Conservation (phyloP, 2,113 vertebrate genomes). For the Piprites chloris region DNA sequence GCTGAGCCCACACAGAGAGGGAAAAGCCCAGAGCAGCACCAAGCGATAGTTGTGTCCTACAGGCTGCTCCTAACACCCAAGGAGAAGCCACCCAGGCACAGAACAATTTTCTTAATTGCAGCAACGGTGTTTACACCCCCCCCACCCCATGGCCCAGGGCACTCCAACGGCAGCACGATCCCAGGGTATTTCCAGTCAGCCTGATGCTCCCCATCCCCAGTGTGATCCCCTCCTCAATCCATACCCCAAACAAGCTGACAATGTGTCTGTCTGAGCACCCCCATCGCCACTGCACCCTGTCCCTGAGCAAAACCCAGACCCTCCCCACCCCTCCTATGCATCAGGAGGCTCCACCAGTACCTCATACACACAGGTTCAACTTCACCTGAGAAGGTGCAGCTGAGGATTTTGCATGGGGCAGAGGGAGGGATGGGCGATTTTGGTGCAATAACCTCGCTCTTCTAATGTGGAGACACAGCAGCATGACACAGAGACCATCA, state of each 20-base stretch:
- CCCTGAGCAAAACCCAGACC: not conserved
- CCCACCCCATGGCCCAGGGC: not conserved
- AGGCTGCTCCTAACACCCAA: not conserved
- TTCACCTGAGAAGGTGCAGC: not conserved
- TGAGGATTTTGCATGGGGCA: fast-evolving
- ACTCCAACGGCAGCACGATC: fast-evolving
- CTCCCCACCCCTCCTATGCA: fast-evolving
- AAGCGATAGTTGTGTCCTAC: not conserved
- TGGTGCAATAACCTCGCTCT: not conserved
- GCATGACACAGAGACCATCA: not conserved
- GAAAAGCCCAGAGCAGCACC: not conserved
- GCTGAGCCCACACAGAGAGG: not conserved
- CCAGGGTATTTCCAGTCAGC: not conserved
- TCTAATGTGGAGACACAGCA: not conserved
- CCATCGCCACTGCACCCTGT: not conserved
- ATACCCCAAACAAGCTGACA: fast-evolving
- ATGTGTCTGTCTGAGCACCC: not conserved
- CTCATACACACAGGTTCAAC: not conserved
- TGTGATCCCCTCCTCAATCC: fast-evolving
- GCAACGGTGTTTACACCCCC: not conserved
- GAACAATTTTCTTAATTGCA: not conserved
- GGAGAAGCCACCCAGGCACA: not conserved
- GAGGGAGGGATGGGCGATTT: not conserved
- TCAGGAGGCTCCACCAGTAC: not conserved
- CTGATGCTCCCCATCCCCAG: not conserved